These are phyloP conservation scores for Tursiops truncatus DNA, from an alignment of 2,113 vertebrate genomes.

Conservation along the genomic window DNA sequence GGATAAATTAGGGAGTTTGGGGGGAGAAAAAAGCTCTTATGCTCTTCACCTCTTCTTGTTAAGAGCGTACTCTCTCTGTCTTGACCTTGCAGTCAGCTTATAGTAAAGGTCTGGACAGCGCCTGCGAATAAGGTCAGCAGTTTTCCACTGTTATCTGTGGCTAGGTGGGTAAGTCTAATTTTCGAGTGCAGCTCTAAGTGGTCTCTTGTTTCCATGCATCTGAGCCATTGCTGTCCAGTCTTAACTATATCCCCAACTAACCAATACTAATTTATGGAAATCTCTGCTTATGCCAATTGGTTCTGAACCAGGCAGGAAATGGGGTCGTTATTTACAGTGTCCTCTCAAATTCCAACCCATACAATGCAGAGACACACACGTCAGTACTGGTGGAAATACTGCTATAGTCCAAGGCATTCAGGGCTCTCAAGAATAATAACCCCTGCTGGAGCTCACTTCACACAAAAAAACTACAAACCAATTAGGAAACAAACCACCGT, in stretches of 20 bases:
- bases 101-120: not conserved
- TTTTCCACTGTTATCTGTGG: not conserved
- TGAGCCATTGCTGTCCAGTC: not conserved
- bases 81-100: not conserved
- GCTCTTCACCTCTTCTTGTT: not conserved
- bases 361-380: not conserved
- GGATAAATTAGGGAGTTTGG: not conserved
- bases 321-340: not conserved
- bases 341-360: not conserved
- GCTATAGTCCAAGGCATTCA: not conserved
- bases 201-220: not conserved
- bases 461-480: not conserved
- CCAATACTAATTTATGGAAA: not conserved
- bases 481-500: not conserved
- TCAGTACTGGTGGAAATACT: not conserved
- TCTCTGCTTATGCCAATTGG: not conserved
- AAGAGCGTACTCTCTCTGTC: not conserved
- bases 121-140: fast-evolving
- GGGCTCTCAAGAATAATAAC: not conserved
- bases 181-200: not conserved
- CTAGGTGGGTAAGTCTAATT: not conserved
- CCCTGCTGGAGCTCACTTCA: not conserved
- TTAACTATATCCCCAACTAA: not conserved
- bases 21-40: fast-evolving
- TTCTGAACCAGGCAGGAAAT: not conserved